Evolutionary conservation across 1,140 invertebrate species (phyloP).

Genomic region (Drosophila pectinifera): DNA sequence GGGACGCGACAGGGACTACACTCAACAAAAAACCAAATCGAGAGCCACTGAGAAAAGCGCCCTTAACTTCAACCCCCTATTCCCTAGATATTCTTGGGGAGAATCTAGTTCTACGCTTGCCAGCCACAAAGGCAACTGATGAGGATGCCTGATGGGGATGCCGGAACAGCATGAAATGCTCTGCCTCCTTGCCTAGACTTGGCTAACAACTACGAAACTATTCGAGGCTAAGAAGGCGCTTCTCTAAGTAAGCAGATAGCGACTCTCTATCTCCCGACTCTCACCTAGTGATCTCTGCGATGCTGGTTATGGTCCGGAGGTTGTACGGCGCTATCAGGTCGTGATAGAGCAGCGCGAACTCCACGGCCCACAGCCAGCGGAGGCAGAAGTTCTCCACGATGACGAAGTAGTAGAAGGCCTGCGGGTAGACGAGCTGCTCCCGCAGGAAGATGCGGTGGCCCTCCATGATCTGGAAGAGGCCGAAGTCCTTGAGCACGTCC

Average conservation of each 20-base stretch:
- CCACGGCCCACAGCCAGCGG: slow-evolving; percentile 96
- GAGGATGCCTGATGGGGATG: no score
- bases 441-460: slow-evolving; percentile 91
- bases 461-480: slow-evolving; percentile 93
- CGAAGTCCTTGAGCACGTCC: slow-evolving; percentile 99
- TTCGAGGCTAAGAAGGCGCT: no score
- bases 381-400: slow-evolving; percentile 97
- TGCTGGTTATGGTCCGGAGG: slow-evolving; percentile 53
- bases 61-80: no score
- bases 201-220: neutral
- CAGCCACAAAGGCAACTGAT: neutral
- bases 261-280: slow-evolving; percentile 2
- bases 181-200: no score
- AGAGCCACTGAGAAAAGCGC: neutral
- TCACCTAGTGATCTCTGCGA: slow-evolving; percentile 76
- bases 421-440: slow-evolving; percentile 91
- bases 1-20: neutral
- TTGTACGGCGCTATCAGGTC: slow-evolving; percentile 51
- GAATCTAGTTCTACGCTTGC: no score
- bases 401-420: slow-evolving; percentile 97
- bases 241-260: no score
- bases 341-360: slow-evolving; percentile 92
- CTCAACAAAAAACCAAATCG: neutral
- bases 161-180: no score
- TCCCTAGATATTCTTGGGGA: no score